Evolutionary conservation across 2,888 invertebrate genomes (phyloP).

Genomic region (Morpho helenor): DNA sequence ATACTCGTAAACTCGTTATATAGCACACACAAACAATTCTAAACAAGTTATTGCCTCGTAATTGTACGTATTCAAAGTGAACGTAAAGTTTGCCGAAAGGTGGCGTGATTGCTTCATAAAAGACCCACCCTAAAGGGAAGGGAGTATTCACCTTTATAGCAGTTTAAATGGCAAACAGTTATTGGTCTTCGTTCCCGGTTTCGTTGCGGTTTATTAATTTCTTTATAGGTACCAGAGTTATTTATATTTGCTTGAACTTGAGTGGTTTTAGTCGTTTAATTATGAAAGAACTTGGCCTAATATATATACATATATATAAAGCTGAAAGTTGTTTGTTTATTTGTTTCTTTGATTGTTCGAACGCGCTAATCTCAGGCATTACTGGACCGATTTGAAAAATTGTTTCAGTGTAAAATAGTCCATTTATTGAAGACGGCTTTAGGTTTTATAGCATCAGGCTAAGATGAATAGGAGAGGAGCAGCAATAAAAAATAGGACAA

Average conservation of each 20-base stretch:
- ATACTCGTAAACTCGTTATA: slow-evolving; percentile 4
- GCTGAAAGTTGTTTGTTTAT: too few species aligned
- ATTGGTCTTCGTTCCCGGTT: slow-evolving; percentile 25
- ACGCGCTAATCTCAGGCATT: too few species aligned
- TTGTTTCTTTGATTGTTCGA: too few species aligned
- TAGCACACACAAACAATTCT: slow-evolving; percentile 43
- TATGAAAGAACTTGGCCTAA: too few species aligned
- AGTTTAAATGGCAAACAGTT: slow-evolving; percentile 36
- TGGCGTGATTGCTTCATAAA: slow-evolving; percentile 59
- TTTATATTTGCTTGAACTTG: slow-evolving; percentile 5
- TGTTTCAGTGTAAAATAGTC: too few species aligned
- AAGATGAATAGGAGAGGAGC: too few species aligned
- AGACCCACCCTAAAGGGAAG: slow-evolving; percentile 42
- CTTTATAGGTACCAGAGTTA: slow-evolving; percentile 10
- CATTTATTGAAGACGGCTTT: too few species aligned
- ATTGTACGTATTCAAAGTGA: slow-evolving; percentile 56
- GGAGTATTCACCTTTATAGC: slow-evolving; percentile 40
- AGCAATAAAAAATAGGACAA: too few species aligned
- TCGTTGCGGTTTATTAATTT: slow-evolving; percentile 26
- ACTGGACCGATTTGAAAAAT: too few species aligned
- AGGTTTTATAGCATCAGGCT: too few species aligned
- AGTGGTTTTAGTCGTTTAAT: slow-evolving; percentile 1
- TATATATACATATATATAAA: too few species aligned
- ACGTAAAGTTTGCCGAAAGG: slow-evolving; percentile 53
- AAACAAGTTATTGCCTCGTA: slow-evolving; percentile 53